A percentile compares a stretch with the other conserved stretches of the same genome.
phyloP scores from a whole-genome alignment of 2,888 invertebrate genomes.

The Protonemura montana region DNA sequence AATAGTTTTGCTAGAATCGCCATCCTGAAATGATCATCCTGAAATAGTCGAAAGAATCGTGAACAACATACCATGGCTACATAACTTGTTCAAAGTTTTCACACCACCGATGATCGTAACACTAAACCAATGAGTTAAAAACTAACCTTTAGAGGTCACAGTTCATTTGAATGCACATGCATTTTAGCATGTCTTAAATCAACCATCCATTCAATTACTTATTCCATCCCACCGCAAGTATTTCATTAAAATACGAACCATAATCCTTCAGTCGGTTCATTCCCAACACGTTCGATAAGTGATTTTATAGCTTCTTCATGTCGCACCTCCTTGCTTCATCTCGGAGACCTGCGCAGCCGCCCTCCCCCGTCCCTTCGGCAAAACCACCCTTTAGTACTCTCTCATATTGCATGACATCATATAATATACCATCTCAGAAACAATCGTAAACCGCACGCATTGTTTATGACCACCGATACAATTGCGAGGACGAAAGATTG shows the following conservation, averaged over 20 bases:
- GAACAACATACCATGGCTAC: no score
- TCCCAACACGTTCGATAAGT: not conserved
- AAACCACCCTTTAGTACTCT: conserved; percentile 12
- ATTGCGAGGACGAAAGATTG: not conserved
- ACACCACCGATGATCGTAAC: no score
- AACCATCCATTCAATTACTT: not conserved
- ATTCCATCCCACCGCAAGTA: not conserved
- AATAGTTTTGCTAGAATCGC: no score
- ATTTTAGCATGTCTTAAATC: not conserved
- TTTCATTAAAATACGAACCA: not conserved
- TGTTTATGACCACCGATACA: not conserved
- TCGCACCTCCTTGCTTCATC: not conserved
- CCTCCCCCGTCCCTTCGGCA: not conserved
- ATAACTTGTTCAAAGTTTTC: no score
- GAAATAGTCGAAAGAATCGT: no score
- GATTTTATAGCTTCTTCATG: not conserved
- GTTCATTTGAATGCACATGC: not conserved
- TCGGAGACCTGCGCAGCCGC: not conserved
- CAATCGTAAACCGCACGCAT: not conserved
- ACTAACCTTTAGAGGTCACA: not conserved
- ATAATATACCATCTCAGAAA: not conserved
- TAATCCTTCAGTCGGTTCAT: not conserved
- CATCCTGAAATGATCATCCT: no score
- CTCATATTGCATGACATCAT: conserved; percentile 7
- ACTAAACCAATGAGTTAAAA: no score